A percentile compares a stretch with the other conserved stretches of the same genome.
Conservation (phyloP, 1,140 invertebrate genomes). For the Ceratina australensis region DNA sequence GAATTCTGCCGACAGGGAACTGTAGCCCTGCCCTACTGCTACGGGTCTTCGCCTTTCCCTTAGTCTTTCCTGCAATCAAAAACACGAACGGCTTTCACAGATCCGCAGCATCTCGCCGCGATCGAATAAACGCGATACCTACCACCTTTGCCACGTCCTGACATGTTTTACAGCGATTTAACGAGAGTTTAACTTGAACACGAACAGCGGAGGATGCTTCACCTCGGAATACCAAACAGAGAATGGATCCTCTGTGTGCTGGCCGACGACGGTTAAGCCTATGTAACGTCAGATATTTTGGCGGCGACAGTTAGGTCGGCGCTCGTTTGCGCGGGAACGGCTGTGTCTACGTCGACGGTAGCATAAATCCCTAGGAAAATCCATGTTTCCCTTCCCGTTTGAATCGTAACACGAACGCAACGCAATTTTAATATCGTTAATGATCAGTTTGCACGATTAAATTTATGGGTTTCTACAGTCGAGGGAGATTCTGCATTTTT, state of each 20-base stretch:
- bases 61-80: constrained; percentile 75
- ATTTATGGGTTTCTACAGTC: too few relatives aligned
- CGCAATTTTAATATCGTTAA: too few relatives aligned
- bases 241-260: constrained; percentile 50
- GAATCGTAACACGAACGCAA: too few relatives aligned
- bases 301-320: constrained; percentile 53
- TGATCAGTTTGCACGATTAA: too few relatives aligned
- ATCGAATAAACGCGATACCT: constrained; percentile 22
- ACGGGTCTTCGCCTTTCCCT: constrained; percentile 81
- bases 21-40: constrained; percentile 84
- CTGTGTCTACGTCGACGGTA: not conserved
- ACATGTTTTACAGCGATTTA: constrained; percentile 53
- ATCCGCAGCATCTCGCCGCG: not conserved
- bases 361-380: constrained; percentile 22
- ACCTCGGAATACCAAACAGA: constrained; percentile 35
- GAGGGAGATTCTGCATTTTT: too few relatives aligned
- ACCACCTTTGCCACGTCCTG: constrained; percentile 69
- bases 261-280: constrained; percentile 46
- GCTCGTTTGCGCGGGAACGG: constrained; percentile 65
- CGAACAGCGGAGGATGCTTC: not conserved
- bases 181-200: not conserved
- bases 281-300: constrained; percentile 64
- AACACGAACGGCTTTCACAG: not conserved
- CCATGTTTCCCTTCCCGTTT: too few relatives aligned
- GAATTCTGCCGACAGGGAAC: constrained; percentile 83